These are phyloP conservation scores for Ochlodes sylvanus DNA, from an alignment of 2,888 invertebrate genomes.

Conservation along the genomic window DNA sequence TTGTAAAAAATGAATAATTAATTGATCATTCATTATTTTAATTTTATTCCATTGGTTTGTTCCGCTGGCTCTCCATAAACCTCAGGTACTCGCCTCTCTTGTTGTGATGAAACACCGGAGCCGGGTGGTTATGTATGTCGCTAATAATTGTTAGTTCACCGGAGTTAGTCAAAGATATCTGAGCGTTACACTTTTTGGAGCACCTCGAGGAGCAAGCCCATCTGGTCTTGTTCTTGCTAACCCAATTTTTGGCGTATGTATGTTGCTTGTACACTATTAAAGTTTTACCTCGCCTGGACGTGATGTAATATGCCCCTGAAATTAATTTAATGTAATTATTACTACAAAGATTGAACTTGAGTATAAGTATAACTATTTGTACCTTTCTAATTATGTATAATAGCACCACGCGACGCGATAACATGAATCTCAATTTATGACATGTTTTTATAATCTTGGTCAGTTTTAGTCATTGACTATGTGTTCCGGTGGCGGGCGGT, in stretches of 20 bases:
- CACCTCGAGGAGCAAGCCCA: slow-evolving; percentile 75
- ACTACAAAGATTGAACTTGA: background rate
- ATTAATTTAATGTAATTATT: background rate
- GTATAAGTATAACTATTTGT: no score
- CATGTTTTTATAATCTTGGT: no score
- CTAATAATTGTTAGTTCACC: slow-evolving; percentile 60
- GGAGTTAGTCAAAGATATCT: slow-evolving; percentile 56
- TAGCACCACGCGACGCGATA: no score
- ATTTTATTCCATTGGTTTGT: background rate
- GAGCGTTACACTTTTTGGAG: slow-evolving; percentile 68
- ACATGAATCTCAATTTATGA: no score
- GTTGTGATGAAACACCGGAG: slow-evolving; percentile 67
- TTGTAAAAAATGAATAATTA: no score
- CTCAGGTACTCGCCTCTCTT: slow-evolving; percentile 62
- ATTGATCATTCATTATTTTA: no score
- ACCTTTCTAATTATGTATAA: no score
- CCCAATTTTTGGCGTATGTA: slow-evolving; percentile 64
- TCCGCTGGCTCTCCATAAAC: background rate
- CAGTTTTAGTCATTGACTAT: no score
- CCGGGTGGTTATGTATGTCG: slow-evolving; percentile 61
- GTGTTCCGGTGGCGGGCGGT: no score
- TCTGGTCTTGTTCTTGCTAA: slow-evolving; percentile 56
- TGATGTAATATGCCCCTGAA: slow-evolving; percentile 61
- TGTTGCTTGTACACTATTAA: slow-evolving; percentile 68
- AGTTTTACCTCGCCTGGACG: slow-evolving; percentile 66